Evolutionary conservation across 2,113 vertebrate species (phyloP).

Genomic region (Cygnus buccinator): DNA sequence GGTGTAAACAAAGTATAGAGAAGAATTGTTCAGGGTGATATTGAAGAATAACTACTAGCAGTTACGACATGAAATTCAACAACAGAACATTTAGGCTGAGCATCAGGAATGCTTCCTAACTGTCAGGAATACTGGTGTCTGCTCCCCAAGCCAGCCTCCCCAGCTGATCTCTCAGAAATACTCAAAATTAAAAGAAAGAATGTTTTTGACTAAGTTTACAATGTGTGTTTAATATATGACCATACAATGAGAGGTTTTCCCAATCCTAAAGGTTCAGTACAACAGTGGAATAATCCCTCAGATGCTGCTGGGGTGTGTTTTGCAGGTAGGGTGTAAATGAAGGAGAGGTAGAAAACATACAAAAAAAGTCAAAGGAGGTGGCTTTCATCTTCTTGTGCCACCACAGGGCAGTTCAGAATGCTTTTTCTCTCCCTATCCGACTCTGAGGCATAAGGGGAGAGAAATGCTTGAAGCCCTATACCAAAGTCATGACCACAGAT

Average conservation of each 20-base stretch:
- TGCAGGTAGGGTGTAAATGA: neutral
- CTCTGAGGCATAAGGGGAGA: neutral
- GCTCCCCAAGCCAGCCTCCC: fast-evolving
- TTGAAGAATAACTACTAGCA: neutral
- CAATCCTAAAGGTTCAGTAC: neutral
- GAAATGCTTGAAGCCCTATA: neutral
- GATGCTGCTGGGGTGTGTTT: fast-evolving
- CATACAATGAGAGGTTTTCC: neutral
- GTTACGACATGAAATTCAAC: neutral
- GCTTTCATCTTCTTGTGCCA: neutral
- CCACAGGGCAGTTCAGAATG: neutral
- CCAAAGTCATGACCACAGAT: neutral
- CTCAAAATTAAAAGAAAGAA: too few species aligned
- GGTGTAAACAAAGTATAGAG: neutral
- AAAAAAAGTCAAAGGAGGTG: neutral
- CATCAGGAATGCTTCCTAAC: neutral
- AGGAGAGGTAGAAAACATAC: neutral
- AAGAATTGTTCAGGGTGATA: neutral
- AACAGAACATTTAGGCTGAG: neutral
- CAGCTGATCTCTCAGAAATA: too few species aligned
- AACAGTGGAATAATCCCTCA: neutral
- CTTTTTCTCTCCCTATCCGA: neutral
- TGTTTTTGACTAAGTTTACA: neutral
- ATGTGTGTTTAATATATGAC: neutral
- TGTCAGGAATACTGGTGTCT: neutral